These are phyloP conservation scores for Syritta pipiens DNA, from an alignment of 2,888 invertebrate species.

Conservation along the genomic window DNA sequence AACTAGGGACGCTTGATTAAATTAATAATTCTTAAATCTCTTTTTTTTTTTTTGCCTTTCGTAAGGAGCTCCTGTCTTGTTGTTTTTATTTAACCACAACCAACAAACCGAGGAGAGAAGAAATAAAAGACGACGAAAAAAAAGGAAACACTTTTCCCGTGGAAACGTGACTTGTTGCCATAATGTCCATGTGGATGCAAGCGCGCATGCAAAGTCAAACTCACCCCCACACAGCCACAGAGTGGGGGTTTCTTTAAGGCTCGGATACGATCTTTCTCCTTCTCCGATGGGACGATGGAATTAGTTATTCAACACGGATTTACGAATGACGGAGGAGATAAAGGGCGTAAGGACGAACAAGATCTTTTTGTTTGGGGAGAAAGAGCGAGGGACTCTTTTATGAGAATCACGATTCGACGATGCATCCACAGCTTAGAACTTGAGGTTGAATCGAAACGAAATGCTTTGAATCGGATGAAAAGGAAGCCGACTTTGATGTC, in stretches of 20 bases:
- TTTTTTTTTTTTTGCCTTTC: conserved; percentile 10
- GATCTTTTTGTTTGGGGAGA: background rate
- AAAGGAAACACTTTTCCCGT: conserved; percentile 69
- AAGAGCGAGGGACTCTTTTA: conserved; percentile 22
- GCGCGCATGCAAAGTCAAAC: conserved; percentile 50
- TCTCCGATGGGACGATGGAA: conserved; percentile 10
- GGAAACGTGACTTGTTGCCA: conserved; percentile 63
- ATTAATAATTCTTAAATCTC: conserved; percentile 44
- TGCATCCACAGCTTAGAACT: conserved; percentile 17
- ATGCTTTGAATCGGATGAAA: conserved; percentile 8
- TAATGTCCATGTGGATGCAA: conserved; percentile 51
- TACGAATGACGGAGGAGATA: conserved; percentile 21
- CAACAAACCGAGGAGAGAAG: background rate
- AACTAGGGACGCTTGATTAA: conserved; percentile 59
- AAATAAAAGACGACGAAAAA: conserved; percentile 37
- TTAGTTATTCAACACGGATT: conserved; percentile 57
- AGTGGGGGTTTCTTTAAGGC: background rate
- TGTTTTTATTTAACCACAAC: background rate
- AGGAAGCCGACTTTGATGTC: conserved; percentile 17
- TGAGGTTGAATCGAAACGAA: conserved; percentile 15
- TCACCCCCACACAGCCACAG: conserved; percentile 17
- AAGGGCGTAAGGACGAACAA: conserved; percentile 59
- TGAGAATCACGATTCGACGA: conserved; percentile 44
- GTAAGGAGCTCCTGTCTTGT: conserved; percentile 45
- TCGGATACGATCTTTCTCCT: conserved; percentile 47